These are phyloP conservation scores for Eidolon dupreanum DNA, from an alignment of 2,797 vertebrate species.

Conservation along the genomic window DNA sequence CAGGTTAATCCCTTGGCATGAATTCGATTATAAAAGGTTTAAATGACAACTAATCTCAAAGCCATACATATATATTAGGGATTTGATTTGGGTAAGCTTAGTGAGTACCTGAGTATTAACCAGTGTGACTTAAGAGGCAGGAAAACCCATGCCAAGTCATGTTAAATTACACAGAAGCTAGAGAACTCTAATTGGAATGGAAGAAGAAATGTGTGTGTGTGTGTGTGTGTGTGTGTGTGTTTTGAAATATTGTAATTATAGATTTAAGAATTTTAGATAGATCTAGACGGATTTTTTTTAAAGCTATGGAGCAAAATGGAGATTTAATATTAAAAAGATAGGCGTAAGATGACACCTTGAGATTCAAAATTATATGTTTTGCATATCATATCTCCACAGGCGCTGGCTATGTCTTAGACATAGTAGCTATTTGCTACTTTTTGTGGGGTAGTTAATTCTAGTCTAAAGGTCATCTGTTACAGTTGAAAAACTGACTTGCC, in stretches of 20 bases:
- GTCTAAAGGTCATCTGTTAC: neutral
- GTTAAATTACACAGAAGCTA: neutral
- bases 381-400: neutral
- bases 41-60: constrained; percentile 72
- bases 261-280: neutral
- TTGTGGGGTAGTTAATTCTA: neutral
- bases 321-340: neutral
- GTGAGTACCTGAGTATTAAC: constrained; percentile 52
- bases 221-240: no score
- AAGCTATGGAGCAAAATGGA: neutral
- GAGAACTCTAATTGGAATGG: neutral
- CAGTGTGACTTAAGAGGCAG: neutral
- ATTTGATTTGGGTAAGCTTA: constrained; percentile 61
- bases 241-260: neutral
- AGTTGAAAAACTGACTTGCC: neutral
- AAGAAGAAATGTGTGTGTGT: neutral
- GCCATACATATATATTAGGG: constrained; percentile 47
- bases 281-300: neutral
- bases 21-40: constrained; percentile 68
- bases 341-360: neutral
- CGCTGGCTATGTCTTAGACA: neutral
- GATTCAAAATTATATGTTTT: neutral
- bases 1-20: constrained; percentile 45
- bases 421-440: neutral
- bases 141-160: neutral